Percentiles rank a stretch among this genome's conserved stretches.
These are phyloP conservation scores for Ovis canadensis DNA, from an alignment of 2,113 vertebrate species.

Conservation along the genomic window DNA sequence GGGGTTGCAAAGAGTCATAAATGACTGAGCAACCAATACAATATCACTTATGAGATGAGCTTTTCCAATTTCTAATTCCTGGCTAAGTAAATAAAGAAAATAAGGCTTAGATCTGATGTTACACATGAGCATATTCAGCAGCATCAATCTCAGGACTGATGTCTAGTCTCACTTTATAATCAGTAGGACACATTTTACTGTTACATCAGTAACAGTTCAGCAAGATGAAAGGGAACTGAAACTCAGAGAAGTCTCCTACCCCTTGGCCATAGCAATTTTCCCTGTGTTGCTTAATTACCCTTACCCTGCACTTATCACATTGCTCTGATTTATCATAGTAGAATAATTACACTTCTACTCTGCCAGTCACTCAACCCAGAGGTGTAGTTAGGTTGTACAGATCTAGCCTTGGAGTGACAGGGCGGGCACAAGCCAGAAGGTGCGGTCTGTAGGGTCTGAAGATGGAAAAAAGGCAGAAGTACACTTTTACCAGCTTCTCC, in stretches of 20 bases:
- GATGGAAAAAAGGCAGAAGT: background rate
- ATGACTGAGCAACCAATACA: background rate
- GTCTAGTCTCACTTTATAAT: background rate
- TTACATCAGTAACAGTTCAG: background rate
- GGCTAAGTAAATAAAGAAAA: background rate
- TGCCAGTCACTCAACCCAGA: background rate
- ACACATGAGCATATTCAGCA: background rate
- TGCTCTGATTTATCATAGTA: background rate
- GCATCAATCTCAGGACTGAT: background rate
- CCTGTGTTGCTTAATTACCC: background rate
- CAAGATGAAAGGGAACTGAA: background rate
- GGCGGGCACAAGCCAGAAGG: background rate
- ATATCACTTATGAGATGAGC: background rate
- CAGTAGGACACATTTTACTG: background rate
- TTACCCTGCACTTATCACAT: background rate
- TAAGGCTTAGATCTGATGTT: background rate
- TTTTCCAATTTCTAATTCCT: background rate
- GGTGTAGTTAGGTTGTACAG: too few relatives aligned
- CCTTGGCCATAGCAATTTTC: background rate
- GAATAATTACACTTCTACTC: background rate
- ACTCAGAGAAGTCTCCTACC: background rate
- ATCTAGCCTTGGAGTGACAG: background rate
- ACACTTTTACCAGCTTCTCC: background rate
- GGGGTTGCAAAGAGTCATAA: background rate
- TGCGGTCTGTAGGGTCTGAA: background rate